Conservation (phyloP, 2,888 invertebrate genomes). For the Ochropacha duplaris region DNA sequence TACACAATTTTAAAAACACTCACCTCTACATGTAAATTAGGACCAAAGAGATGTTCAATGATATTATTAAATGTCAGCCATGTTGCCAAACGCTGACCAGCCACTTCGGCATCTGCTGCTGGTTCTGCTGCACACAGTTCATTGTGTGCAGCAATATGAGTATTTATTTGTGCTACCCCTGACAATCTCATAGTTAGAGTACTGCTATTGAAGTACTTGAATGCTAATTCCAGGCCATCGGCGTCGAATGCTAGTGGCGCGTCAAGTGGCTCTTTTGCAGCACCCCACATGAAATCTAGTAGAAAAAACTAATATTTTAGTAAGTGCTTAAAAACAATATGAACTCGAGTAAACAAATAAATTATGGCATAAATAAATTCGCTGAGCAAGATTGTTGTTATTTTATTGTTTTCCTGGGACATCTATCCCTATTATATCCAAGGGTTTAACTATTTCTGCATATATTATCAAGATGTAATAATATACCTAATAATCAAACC, state of each 20-base stretch:
- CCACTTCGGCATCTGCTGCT: conserved; percentile 91
- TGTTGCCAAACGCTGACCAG: conserved; percentile 92
- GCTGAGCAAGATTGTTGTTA: too few relatives aligned
- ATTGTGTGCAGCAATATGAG: conserved; percentile 95
- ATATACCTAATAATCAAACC: too few relatives aligned
- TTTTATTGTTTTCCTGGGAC: too few relatives aligned
- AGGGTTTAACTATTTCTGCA: too few relatives aligned
- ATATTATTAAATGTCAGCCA: conserved; percentile 96
- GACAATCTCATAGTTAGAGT: conserved; percentile 96
- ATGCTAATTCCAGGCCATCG: conserved; percentile 95
- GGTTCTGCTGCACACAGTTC: conserved; percentile 95
- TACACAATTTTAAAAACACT: conserved; percentile 13
- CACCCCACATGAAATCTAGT: conserved; percentile 96
- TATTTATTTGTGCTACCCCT: conserved; percentile 97
- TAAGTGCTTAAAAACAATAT: background rate
- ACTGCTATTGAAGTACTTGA: conserved; percentile 97
- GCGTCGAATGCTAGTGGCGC: conserved; percentile 93
- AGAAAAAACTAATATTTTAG: conserved; percentile 1
- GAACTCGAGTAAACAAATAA: background rate
- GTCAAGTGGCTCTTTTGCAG: conserved; percentile 95
- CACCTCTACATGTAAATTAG: conserved; percentile 97
- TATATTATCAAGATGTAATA: too few relatives aligned
- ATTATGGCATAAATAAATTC: too few relatives aligned
- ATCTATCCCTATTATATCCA: too few relatives aligned
- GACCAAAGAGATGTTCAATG: conserved; percentile 97